Percentiles rank a stretch among this genome's conserved stretches.
phyloP scores from a whole-genome alignment of 1,140 invertebrate species.

The Bombus breviceps region DNA sequence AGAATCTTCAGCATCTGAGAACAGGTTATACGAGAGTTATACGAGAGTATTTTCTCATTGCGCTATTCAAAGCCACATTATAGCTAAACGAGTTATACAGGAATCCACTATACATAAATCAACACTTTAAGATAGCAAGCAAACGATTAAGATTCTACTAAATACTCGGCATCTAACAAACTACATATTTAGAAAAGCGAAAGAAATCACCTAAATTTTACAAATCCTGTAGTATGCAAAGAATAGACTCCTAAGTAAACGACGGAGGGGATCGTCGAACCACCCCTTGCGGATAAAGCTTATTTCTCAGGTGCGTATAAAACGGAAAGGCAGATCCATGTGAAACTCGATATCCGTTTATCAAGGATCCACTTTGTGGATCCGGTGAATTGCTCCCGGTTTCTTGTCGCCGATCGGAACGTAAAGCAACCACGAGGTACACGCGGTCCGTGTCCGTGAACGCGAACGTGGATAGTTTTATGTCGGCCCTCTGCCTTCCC shows the following conservation, averaged over 20 bases:
- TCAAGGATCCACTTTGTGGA: slow-evolving; percentile 62
- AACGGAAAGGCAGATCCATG: slow-evolving; percentile 11
- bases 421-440: slow-evolving; percentile 64
- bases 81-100: not conserved
- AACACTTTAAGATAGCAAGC: not conserved
- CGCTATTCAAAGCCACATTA: not conserved
- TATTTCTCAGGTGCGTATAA: slow-evolving; percentile 14
- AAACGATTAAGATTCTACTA: not conserved
- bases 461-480: slow-evolving; percentile 75
- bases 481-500: slow-evolving; percentile 74
- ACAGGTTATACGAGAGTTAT: not conserved
- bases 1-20: not conserved
- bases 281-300: slow-evolving; percentile 4
- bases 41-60: not conserved
- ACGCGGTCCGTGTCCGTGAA: slow-evolving; percentile 21
- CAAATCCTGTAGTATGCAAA: not conserved
- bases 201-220: slow-evolving; percentile 4
- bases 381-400: slow-evolving; percentile 63
- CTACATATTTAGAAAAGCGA: too few relatives aligned
- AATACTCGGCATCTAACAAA: too few relatives aligned
- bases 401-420: slow-evolving; percentile 65
- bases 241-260: slow-evolving; percentile 16
- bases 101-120: not conserved
- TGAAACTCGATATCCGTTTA: slow-evolving; percentile 67
- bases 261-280: slow-evolving; percentile 3